Evolutionary conservation across 2,888 invertebrate species (phyloP), one percentile per base, ranked within the genome.

Genomic region (Tetragonisca angustula): DNA sequence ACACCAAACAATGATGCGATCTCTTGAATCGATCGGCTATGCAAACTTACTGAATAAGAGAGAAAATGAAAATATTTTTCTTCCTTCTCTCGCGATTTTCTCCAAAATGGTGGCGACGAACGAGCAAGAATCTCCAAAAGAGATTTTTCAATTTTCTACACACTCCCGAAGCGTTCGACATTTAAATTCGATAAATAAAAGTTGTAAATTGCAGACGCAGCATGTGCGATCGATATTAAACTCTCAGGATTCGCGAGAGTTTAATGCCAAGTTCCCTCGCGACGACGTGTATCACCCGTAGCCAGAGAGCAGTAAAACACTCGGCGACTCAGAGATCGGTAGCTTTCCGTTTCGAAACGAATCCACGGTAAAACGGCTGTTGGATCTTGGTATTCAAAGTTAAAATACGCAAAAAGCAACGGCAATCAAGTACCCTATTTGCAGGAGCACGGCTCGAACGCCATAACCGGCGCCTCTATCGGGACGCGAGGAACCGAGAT

Each of bases 391-490:
- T n/a, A 70, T 36, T 36, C n/a, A 52, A 27, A 17, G 61, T 52
- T 6, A 24, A 56, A 65, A 56, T 49, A 52, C 52, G 43, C 32
- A 61, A 50, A 73, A 67, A 36, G 54, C 13, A 2, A 1, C 17
- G 32, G 52, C 52, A 61, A 27, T 77, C 70, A 17, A 24, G 27
- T 67, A 43, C 27, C 50, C 72, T 62, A 79, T 73, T 81, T 81
- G 80, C 80, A 54, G 61, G 61, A 36, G 56, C 65, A 73, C 70
- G 68, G 21, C 50, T 32, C 49, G 50, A 52, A 68, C 61, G 68
- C 67, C 80, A 69, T 75, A 80, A 83, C 32, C 54, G 72, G 52
- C 67, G 74, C 65, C 78, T 68, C 83, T 72, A 69, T 76, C 74
- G 49, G 27, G 52, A 54, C 43, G 4, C 27, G 24, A 24, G 27